Conservation (phyloP, 2,113 vertebrate genomes). For the Perca schrenkii region DNA sequence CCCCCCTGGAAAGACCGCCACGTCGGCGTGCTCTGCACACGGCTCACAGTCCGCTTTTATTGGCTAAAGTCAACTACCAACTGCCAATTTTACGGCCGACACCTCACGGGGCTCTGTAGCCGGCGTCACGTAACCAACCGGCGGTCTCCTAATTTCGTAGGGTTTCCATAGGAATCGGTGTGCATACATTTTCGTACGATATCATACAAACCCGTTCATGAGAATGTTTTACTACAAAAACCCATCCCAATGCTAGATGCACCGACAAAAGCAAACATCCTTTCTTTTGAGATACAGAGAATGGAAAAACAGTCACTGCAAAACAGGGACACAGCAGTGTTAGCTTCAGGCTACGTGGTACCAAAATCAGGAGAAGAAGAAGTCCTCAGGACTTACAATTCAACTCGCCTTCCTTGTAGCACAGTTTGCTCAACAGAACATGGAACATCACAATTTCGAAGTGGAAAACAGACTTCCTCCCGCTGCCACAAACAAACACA, state of each 20-base stretch:
- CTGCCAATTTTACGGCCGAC: too few relatives aligned
- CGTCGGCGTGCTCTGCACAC: too few relatives aligned
- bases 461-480: slow-evolving; percentile 9
- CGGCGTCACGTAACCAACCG: too few relatives aligned
- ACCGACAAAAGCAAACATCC: slow-evolving; percentile 43
- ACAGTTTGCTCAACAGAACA: slow-evolving; percentile 30
- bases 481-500: slow-evolving; percentile 34
- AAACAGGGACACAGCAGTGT: slow-evolving; percentile 42
- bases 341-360: slow-evolving; percentile 63
- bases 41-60: too few relatives aligned
- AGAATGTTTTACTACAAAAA: background rate
- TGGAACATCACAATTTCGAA: slow-evolving; percentile 10
- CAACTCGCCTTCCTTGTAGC: background rate
- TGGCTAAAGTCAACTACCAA: too few relatives aligned
- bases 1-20: too few relatives aligned
- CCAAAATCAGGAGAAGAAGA: slow-evolving; percentile 45
- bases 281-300: slow-evolving; percentile 40
- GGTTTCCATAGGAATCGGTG: too few relatives aligned
- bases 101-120: too few relatives aligned
- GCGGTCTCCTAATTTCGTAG: too few relatives aligned
- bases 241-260: slow-evolving; percentile 37
- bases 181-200: too few relatives aligned
- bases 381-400: slow-evolving; percentile 13
- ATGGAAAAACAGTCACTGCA: slow-evolving; percentile 35
- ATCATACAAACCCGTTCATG: too few relatives aligned